A percentile compares a stretch with the other conserved stretches of the same genome.
Evolutionary conservation across 2,113 vertebrate species (phyloP).

Genomic region (Poecile atricapillus): DNA sequence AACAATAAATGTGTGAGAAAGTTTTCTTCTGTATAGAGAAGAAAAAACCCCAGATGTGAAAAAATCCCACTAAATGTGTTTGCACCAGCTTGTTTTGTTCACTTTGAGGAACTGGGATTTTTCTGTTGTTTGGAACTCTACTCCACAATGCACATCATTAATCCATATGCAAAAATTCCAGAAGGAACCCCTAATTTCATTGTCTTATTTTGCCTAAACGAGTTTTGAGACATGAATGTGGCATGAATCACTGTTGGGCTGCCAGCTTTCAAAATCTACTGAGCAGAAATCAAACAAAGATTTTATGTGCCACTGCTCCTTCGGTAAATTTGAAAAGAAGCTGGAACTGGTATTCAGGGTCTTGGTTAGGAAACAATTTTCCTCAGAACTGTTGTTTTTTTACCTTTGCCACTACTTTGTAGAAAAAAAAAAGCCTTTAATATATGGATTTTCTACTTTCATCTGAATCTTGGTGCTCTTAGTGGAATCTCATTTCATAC

Average conservation of each 20-base stretch:
- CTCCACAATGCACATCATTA: not conserved
- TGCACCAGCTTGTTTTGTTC: not conserved
- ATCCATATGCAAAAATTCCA: not conserved
- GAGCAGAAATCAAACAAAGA: conserved; percentile 3
- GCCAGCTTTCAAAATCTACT: not conserved
- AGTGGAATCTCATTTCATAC: not conserved
- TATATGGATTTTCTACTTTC: not conserved
- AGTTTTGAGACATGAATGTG: not conserved
- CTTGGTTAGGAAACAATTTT: conserved; percentile 28
- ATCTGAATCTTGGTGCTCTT: not conserved
- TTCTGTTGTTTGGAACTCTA: not conserved
- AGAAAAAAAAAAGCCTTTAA: not conserved
- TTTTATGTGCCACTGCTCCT: conserved; percentile 20
- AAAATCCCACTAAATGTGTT: not conserved
- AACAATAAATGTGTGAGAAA: not conserved
- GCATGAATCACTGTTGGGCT: not conserved
- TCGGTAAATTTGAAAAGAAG: conserved; percentile 35
- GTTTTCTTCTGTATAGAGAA: not conserved
- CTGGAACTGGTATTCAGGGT: conserved; percentile 25
- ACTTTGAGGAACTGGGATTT: not conserved
- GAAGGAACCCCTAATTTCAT: not conserved
- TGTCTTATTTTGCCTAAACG: not conserved
- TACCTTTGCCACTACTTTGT: not conserved
- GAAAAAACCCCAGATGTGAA: no score
- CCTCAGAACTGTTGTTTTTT: not conserved